These are phyloP conservation scores for Spisula subtruncata DNA, from an alignment of 2,888 invertebrate species.

Conservation along the genomic window DNA sequence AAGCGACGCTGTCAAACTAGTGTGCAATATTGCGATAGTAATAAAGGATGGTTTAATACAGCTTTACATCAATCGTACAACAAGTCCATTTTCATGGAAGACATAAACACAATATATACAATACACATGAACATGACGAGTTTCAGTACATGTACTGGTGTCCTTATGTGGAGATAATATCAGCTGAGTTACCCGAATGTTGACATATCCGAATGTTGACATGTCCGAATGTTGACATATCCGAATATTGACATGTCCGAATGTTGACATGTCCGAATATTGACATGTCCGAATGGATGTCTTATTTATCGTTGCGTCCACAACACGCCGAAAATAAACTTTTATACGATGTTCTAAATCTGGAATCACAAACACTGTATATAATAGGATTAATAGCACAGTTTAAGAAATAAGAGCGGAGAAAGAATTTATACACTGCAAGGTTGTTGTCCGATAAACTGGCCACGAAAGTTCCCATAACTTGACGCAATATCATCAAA, in stretches of 20 bases:
- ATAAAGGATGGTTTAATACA: no score
- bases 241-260: not conserved
- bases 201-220: not conserved
- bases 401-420: slow-evolving; percentile 75
- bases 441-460: slow-evolving; percentile 56
- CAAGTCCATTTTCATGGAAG: no score
- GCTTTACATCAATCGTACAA: no score
- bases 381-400: slow-evolving; percentile 78
- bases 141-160: no score
- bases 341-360: slow-evolving; percentile 64
- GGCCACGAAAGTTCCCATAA: slow-evolving; percentile 65
- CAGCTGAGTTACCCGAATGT: not conserved
- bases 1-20: no score
- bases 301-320: not conserved
- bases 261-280: not conserved
- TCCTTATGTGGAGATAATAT: no score
- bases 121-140: no score
- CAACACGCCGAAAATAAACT: not conserved
- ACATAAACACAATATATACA: no score
- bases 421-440: slow-evolving; percentile 71
- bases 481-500: slow-evolving; percentile 59
- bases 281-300: not conserved
- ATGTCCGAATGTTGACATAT: not conserved
- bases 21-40: no score
- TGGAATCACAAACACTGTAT: slow-evolving; percentile 74